A percentile compares a stretch with the other conserved stretches of the same genome.
These are phyloP conservation scores for Tolmerus cingulatus DNA, from an alignment of 2,888 invertebrate genomes.

Conservation along the genomic window DNA sequence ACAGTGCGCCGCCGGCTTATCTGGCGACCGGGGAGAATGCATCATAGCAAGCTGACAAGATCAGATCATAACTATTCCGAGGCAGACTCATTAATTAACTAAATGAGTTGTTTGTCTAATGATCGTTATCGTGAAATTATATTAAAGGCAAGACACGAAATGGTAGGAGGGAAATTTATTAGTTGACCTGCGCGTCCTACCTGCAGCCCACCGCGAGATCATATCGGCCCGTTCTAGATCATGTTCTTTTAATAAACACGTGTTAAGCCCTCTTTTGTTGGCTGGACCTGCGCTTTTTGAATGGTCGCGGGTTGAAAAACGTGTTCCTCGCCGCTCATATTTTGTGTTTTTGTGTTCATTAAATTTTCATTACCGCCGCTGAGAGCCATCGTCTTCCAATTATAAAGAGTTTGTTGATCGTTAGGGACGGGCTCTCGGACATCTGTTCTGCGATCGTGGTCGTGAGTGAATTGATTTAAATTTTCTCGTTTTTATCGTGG, in stretches of 20 bases:
- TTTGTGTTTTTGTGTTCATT: conserved; percentile 43
- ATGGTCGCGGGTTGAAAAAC: conserved; percentile 23
- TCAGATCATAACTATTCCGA: conserved; percentile 45
- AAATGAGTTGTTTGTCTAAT: conserved; percentile 48
- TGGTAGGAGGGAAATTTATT: conserved; percentile 40
- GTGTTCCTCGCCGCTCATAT: conserved; percentile 36
- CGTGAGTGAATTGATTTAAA: conserved; percentile 37
- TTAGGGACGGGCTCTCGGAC: not conserved
- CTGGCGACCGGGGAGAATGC: not conserved
- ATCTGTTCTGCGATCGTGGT: not conserved
- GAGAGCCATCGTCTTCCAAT: conserved; percentile 38
- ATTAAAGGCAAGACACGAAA: conserved; percentile 39
- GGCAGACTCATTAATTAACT: conserved; percentile 46
- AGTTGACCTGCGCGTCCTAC: conserved; percentile 36
- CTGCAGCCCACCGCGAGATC: conserved; percentile 22
- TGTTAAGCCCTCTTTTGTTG: conserved; percentile 34
- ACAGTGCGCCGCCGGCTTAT: conserved; percentile 8
- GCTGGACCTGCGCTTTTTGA: conserved; percentile 7
- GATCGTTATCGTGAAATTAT: conserved; percentile 45
- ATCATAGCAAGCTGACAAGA: conserved; percentile 39
- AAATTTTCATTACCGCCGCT: conserved; percentile 39
- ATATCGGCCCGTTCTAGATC: conserved; percentile 42
- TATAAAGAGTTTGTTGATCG: conserved; percentile 37
- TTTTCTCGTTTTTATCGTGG: conserved; percentile 16
- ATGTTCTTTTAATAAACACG: conserved; percentile 44